These are phyloP conservation scores for Callaeas wilsoni DNA, from an alignment of 2,113 vertebrate species.

Conservation along the genomic window DNA sequence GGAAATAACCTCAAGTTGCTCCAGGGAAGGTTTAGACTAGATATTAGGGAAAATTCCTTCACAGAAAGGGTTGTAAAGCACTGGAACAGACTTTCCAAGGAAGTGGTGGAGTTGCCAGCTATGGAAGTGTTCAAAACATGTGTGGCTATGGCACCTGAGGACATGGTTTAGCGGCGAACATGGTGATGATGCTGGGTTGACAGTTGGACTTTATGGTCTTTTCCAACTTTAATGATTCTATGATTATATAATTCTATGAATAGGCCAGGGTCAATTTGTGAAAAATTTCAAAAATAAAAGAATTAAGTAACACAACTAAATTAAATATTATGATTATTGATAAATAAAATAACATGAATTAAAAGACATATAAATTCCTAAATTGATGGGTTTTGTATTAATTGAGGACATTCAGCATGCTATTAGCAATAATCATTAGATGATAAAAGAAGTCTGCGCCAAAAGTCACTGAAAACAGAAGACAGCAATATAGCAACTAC, in stretches of 20 bases:
- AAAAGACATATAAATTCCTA: not conserved
- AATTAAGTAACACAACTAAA: not conserved
- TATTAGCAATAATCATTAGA: not conserved
- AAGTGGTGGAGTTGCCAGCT: not conserved
- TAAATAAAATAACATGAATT: not conserved
- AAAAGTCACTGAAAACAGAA: not conserved
- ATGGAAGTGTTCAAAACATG: not conserved
- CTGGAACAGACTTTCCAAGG: not conserved
- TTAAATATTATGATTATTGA: not conserved
- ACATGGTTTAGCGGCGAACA: not conserved
- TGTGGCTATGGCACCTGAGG: not conserved
- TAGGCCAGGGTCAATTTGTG: not conserved
- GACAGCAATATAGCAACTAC: not conserved
- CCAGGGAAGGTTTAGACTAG: not conserved
- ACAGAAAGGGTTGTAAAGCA: not conserved
- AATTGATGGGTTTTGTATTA: not conserved
- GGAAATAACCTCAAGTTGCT: not conserved
- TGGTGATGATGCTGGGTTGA: not conserved
- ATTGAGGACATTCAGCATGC: not conserved
- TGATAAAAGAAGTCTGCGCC: not conserved
- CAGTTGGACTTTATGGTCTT: not conserved
- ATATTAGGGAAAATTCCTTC: not conserved
- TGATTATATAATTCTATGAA: not conserved
- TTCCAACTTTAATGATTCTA: not conserved
- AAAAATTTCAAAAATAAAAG: not conserved